Evolutionary conservation across 2,797 vertebrate genomes (phyloP), one percentile per base, ranked within the genome.

Genomic region (Alca torda): DNA sequence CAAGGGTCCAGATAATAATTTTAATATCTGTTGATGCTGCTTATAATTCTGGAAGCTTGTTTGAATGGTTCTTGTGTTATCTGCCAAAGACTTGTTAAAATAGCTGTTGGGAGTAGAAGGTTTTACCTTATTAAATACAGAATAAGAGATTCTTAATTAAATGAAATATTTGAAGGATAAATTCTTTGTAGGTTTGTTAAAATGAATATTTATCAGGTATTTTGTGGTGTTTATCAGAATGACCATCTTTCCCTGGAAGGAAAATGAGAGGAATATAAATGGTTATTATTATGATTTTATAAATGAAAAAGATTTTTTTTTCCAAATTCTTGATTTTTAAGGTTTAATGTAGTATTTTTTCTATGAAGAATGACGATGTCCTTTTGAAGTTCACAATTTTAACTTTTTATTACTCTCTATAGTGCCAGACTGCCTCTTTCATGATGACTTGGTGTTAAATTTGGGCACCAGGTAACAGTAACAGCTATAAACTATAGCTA

Each of bases 1-100:
- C 95, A 96, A 91, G 96, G 95, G 93, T 96, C 95, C 73, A 92
- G 95, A 96, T 97, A 97, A 97, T 97, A 97, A 97, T 97, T 97
- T 97, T 96, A 96, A 95, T 98, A 97, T 96, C 92, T 96, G 84
- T 97, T 96, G 94, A 94, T 89, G 89, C 96, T 97, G 88, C 83
- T 94, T 97, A 90, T 95, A 91, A 97, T 97, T 97, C 90, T 96
- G 91, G 83, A 95, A 97, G 82, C 87, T 97, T 95, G 84, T 97
- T 96, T 83, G 70, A 96, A 97, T 96, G 91, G 75, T 95, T 95
- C 83, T 95, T 96, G 78, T 91, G 76, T 94, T 95, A 95, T 96
- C 74, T 98, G 96, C 95, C 94, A 98, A 97, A 95, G 92, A 92
- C 86, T 97, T 94, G 78, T 94, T 97, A 96, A 97, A 97, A 91